Base-by-base conservation (phyloP, 2,888 invertebrate species). In the Polydrusus tereticollis region DNA sequence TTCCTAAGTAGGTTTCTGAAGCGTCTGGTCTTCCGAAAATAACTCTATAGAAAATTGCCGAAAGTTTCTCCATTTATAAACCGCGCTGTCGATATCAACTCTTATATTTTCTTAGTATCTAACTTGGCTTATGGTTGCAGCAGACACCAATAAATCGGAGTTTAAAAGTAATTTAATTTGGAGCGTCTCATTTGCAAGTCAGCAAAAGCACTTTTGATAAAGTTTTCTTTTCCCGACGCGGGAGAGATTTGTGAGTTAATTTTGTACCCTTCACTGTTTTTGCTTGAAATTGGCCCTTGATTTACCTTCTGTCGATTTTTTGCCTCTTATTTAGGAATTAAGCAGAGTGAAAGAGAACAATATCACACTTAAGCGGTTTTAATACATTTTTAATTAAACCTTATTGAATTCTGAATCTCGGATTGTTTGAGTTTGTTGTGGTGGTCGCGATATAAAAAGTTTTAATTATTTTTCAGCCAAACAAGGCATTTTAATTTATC, bases 61-160 rank as follows among this genome's bases (percentile, higher is more conserved):
- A 55, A 55, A 55, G 16, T 55, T 55, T 55, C 10, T 55, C 29
- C 29, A 55, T 55, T 55, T 55, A 55, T 55, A 29, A 29, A 29
- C 16, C 29, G 16, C 29, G 16, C 29, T 55, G 18, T 55, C 29
- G 29, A 55, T 16, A 26, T 55, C 16, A 29, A 55, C 29, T 55
- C 29, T 29, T 29, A 14, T 55, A 29, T 29, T 18, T 55, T 14
- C 29, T 2, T 55, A 55, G 26, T 29, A 55, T 55, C 16, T 29
- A 29, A 16, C 16, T 16, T 18, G 16, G n/a, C 10, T 55, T 55
- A 16, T 55, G 29, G 52, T 55, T 29, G 29, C 21, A 55, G 29
- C 16, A 55, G 26, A 29, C 18, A 26, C 29, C 18, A 55, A 55
- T 29, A 55, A 55, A 55, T 55, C 52, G 52, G 18, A 55, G 52